Evolutionary conservation across 2,797 vertebrate species (phyloP).

Genomic region (Coluber constrictor): DNA sequence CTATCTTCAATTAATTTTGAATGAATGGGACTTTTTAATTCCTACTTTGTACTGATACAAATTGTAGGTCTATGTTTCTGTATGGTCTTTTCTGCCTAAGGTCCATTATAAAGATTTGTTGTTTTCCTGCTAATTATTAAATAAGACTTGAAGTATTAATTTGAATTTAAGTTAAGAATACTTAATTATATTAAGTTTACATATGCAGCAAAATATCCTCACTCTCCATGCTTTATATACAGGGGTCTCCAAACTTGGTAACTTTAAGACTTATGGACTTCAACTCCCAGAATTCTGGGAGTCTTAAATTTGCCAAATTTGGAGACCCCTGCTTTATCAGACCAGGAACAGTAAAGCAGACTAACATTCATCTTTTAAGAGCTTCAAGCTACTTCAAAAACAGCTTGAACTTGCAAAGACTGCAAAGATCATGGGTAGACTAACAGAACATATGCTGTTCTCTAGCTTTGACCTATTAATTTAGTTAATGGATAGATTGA

Average conservation of each 20-base stretch:
- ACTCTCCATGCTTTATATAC: not conserved
- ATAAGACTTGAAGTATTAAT: not conserved
- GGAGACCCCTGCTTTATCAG: too few relatives aligned
- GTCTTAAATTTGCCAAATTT: too few relatives aligned
- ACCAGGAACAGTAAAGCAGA: not conserved
- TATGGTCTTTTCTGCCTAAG: not conserved
- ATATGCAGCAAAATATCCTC: not conserved
- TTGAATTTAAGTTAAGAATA: not conserved
- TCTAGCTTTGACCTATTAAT: constrained; percentile 32
- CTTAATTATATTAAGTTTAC: not conserved
- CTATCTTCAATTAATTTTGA: not conserved
- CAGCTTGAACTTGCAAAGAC: constrained; percentile 44
- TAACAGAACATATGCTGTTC: constrained; percentile 13
- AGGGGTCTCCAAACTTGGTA: too few relatives aligned
- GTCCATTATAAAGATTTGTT: not conserved
- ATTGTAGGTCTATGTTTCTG: not conserved
- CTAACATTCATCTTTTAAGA: not conserved
- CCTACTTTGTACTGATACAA: not conserved
- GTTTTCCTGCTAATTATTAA: not conserved
- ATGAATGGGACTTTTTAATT: not conserved
- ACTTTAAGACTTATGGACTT: too few relatives aligned
- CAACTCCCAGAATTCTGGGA: too few relatives aligned
- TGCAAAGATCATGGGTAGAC: constrained; percentile 30
- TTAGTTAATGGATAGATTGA: constrained; percentile 19
- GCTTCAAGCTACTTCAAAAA: constrained; percentile 28